phyloP scores from a whole-genome alignment of 2,888 invertebrate species.

The Drosophila fulvimacula region DNA sequence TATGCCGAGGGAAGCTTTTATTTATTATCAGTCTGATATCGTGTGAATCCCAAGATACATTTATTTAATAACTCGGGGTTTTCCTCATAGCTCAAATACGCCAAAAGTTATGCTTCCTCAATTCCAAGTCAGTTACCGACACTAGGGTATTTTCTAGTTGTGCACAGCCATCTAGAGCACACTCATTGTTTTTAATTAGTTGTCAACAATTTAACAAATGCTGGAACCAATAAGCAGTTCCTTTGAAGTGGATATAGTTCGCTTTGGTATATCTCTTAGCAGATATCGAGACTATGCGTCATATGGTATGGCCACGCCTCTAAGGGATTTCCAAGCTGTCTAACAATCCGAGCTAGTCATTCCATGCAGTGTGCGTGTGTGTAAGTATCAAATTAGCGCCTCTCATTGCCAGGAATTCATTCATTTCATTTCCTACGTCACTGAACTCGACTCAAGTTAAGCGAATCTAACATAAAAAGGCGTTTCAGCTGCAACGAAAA shows the following conservation, averaged over 20 bases:
- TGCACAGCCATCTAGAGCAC: too few relatives aligned
- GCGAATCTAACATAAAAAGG: slow-evolving; percentile 50
- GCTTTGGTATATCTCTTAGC: neutral
- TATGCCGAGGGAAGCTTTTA: neutral
- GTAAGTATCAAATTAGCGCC: slow-evolving; percentile 56
- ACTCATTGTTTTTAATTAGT: neutral
- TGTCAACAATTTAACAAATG: neutral
- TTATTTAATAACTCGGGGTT: too few relatives aligned
- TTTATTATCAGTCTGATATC: neutral
- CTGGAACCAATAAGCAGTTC: neutral
- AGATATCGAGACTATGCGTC: slow-evolving; percentile 33
- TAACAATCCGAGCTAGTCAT: slow-evolving; percentile 33
- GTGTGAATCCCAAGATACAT: too few relatives aligned
- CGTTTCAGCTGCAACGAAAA: slow-evolving; percentile 29
- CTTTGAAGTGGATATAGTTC: slow-evolving; percentile 6
- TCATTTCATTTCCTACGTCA: slow-evolving; percentile 74
- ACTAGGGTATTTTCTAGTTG: neutral
- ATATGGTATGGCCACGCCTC: slow-evolving; percentile 4
- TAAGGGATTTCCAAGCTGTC: slow-evolving; percentile 53
- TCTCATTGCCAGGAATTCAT: slow-evolving; percentile 63
- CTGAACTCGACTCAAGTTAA: slow-evolving; percentile 46
- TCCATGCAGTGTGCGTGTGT: neutral
- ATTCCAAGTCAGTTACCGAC: too few relatives aligned
- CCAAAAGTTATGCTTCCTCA: neutral
- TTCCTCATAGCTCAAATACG: too few relatives aligned